Evolutionary conservation across 2,113 vertebrate species (phyloP).

Genomic region (Hyaena hyaena): DNA sequence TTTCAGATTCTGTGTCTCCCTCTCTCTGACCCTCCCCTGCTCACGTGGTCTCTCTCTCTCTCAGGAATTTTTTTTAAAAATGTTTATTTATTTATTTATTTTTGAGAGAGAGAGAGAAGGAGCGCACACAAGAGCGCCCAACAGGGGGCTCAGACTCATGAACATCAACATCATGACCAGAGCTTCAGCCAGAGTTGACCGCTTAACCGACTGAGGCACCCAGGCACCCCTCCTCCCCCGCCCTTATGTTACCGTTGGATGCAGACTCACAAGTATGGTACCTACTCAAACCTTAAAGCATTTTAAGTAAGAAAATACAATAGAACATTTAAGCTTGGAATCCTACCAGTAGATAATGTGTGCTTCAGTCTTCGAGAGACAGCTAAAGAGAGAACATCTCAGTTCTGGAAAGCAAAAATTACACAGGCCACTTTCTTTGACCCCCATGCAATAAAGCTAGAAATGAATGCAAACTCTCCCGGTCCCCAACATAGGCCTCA

Average conservation of each 20-base stretch:
- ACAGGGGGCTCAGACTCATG: too few species aligned
- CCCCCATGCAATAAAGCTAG: not conserved
- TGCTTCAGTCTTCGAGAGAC: not conserved
- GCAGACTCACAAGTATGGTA: not conserved
- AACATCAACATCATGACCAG: too few species aligned
- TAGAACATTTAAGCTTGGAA: not conserved
- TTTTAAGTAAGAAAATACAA: conserved; percentile 14
- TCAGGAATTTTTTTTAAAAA: too few species aligned
- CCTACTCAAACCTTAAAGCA: not conserved
- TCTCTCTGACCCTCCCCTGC: too few species aligned
- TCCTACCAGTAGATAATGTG: not conserved
- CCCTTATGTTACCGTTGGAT: not conserved
- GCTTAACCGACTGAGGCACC: too few species aligned
- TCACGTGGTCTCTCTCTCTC: too few species aligned
- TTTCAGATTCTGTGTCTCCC: too few species aligned
- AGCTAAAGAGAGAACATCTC: conserved; percentile 14
- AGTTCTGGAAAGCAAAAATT: conserved; percentile 51
- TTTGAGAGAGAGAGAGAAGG: too few species aligned
- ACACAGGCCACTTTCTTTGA: not conserved
- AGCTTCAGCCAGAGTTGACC: too few species aligned
- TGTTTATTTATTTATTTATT: too few species aligned
- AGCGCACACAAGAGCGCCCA: too few species aligned
- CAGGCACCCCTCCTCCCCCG: too few species aligned
- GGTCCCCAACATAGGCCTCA: not conserved
- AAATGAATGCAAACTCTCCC: not conserved